These are phyloP conservation scores for Papilio aristodemus DNA, from an alignment of 1,140 invertebrate genomes.

Conservation along the genomic window DNA sequence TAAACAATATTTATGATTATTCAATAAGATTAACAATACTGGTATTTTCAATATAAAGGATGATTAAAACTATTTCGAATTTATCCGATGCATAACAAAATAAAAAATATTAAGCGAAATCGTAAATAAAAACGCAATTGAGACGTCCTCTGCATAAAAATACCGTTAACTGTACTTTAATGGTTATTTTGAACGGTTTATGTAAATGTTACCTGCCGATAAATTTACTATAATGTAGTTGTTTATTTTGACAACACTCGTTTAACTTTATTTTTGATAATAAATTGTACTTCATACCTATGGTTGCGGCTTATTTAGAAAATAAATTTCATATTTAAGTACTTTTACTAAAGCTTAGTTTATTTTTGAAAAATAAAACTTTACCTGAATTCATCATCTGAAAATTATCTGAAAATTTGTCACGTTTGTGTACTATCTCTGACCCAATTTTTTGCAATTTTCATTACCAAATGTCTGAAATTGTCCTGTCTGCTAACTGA, in stretches of 20 bases:
- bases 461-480: too few species aligned
- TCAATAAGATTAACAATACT: too few species aligned
- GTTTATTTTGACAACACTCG: constrained; percentile 17
- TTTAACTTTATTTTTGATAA: not conserved
- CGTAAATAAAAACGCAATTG: constrained; percentile 12
- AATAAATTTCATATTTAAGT: not conserved
- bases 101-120: constrained; percentile 11
- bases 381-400: too few species aligned
- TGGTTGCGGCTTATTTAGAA: not conserved
- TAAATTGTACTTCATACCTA: not conserved
- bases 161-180: constrained; percentile 18
- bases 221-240: constrained; percentile 20
- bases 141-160: constrained; percentile 20
- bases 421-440: too few species aligned
- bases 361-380: too few species aligned
- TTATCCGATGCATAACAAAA: not conserved
- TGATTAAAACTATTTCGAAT: not conserved
- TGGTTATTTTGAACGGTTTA: constrained; percentile 14
- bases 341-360: too few species aligned
- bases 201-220: constrained; percentile 21
- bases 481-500: too few species aligned
- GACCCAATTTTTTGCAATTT: too few species aligned
- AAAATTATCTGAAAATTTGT: too few species aligned
- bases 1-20: too few species aligned
- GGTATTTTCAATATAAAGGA: not conserved